Conservation (phyloP, 2,113 vertebrate genomes). For the Pontoporia blainvillei region DNA sequence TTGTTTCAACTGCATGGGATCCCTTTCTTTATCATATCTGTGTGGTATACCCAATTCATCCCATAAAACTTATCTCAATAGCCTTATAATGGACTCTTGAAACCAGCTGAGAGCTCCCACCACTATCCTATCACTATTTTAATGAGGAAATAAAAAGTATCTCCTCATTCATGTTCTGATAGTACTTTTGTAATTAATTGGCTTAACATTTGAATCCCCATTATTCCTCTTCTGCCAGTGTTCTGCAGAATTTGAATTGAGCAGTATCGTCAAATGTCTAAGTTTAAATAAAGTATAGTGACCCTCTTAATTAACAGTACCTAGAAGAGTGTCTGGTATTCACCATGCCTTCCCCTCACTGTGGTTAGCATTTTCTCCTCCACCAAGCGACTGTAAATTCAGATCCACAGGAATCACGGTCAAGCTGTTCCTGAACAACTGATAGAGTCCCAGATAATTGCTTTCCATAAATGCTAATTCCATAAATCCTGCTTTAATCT, state of each 20-base stretch:
- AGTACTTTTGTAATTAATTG: constrained; percentile 2
- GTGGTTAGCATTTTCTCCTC: not conserved
- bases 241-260: not conserved
- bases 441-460: not conserved
- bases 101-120: not conserved
- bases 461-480: not conserved
- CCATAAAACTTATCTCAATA: not conserved
- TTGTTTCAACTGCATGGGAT: not conserved
- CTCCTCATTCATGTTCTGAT: not conserved
- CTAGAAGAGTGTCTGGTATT: not conserved
- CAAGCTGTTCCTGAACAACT: not conserved
- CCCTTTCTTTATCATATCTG: not conserved
- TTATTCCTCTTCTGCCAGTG: not conserved
- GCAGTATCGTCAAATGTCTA: not conserved
- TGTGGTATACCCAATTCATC: not conserved
- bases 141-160: not conserved
- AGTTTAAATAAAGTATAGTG: not conserved
- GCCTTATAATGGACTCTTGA: not conserved
- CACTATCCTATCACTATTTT: not conserved
- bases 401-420: not conserved
- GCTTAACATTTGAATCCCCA: not conserved
- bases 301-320: not conserved
- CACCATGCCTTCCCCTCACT: not conserved
- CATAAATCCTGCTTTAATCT: not conserved
- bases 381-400: not conserved